Evolutionary conservation across 2,113 vertebrate species (phyloP), one percentile per base, ranked within the genome.

Genomic region (Neolamprologus variostigma): DNA sequence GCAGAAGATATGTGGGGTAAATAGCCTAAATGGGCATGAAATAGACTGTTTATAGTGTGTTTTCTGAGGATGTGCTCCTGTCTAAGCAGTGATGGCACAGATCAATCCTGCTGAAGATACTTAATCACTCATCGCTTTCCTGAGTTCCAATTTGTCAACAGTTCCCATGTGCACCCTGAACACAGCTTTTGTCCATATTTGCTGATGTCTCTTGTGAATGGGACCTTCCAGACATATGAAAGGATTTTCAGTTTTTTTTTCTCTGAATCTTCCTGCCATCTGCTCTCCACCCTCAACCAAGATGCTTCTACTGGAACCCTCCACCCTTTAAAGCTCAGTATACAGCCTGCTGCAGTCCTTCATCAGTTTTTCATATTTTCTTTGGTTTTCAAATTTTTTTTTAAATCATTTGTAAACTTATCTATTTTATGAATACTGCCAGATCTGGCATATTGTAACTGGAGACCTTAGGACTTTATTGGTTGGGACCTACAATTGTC

Each of bases 231-330:
- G 91, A 93, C 89, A 80, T 84, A 93, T 89, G 83, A 88, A 92
- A 92, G 84, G 89, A 89, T 91, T 88, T 82, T 21, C 55, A 5
- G 6, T 1, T 76, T 76, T 76, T 45, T 94, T 57, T 86, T 53
- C 28, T 40, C 71, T 61, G 80, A 95, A 86, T 90, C 88, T 78
- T 86, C 81, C 63, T 33, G 87, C 94, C 93, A 94, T 94, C 94
- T 93, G 93, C 87, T 93, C 63, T 12, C 54, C 84, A 66, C 33
- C 76, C 82, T 84, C 86, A 63, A 91, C 81, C 71, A 91, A 90
- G 85, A 91, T 85, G 85, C 81, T 85, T 90, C 45, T 37, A 35
- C 82, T 94, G 89, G 83, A 93, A 84, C 17, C 28, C 31, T 63
- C 45, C 76, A 82, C 14, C 73, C 83, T 31, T 84, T 57, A 80